These are phyloP conservation scores for Campodea augens DNA, from an alignment of 1,140 invertebrate species.

Conservation along the genomic window DNA sequence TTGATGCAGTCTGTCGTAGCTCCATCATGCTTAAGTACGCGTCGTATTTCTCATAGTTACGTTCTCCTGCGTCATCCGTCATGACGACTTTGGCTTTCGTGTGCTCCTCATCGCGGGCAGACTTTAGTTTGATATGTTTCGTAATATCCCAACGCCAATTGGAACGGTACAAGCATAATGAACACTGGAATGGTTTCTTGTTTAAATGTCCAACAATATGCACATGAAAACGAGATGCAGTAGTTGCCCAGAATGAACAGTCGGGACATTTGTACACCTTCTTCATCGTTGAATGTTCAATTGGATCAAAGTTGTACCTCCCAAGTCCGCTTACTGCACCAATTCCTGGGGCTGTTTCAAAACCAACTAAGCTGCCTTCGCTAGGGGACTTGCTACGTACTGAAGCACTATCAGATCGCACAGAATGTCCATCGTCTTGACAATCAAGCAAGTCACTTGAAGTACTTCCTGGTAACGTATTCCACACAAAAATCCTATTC, in stretches of 20 bases:
- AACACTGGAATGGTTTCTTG: constrained; percentile 87
- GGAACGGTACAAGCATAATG: constrained; percentile 73
- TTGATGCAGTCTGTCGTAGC: constrained; percentile 25
- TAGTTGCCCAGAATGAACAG: constrained; percentile 72
- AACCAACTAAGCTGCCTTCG: constrained; percentile 21
- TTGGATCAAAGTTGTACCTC: constrained; percentile 11
- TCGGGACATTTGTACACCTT: constrained; percentile 75
- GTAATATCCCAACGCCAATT: constrained; percentile 94
- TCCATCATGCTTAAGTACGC: constrained; percentile 58
- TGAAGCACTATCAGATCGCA: constrained; percentile 3
- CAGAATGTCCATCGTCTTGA: constrained; percentile 8
- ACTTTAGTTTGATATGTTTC: constrained; percentile 82
- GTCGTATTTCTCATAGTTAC: constrained; percentile 84
- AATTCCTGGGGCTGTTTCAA: constrained; percentile 30
- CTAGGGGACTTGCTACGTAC: constrained; percentile 14
- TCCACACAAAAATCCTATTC: constrained; percentile 56
- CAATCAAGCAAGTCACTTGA: no score
- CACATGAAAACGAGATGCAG: constrained; percentile 75
- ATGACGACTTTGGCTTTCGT: constrained; percentile 50
- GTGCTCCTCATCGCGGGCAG: constrained; percentile 57
- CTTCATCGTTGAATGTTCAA: constrained; percentile 26
- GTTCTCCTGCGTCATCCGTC: constrained; percentile 73
- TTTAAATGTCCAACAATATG: constrained; percentile 82
- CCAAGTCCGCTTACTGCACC: constrained; percentile 28
- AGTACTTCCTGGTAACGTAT: constrained; percentile 26